Evolutionary conservation across 2,113 vertebrate genomes (phyloP).

Genomic region (Ahaetulla prasina): DNA sequence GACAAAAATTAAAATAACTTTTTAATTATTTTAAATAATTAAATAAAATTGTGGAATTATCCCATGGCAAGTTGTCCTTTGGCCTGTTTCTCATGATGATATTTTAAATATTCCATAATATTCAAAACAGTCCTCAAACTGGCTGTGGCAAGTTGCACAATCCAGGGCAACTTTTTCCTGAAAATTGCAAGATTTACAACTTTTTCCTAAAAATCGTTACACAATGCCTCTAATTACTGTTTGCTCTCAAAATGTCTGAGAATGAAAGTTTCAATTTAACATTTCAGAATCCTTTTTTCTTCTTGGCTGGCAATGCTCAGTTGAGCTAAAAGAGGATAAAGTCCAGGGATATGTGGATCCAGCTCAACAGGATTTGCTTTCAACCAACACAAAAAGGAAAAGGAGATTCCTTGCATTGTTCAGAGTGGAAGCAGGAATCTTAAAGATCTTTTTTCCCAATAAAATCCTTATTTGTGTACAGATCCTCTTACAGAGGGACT

Average conservation of each 20-base stretch:
- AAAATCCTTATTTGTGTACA: background rate
- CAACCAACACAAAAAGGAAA: background rate
- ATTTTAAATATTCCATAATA: too few relatives aligned
- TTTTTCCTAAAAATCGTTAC: background rate
- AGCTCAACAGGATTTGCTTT: background rate
- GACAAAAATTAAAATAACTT: background rate
- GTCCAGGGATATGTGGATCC: background rate
- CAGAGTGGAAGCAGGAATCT: background rate
- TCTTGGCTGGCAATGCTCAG: background rate
- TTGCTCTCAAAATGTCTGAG: background rate
- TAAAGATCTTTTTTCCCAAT: background rate
- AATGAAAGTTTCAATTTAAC: background rate
- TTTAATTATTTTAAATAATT: background rate
- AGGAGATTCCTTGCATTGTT: background rate
- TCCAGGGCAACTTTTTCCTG: background rate
- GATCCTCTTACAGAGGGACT: background rate
- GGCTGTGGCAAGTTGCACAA: background rate
- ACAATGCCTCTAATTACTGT: background rate
- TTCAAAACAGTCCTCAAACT: background rate
- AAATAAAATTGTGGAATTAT: background rate
- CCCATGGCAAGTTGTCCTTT: background rate
- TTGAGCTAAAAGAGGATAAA: background rate
- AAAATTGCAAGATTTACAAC: background rate
- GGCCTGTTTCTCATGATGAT: too few relatives aligned
- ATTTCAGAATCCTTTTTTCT: background rate